Conservation (phyloP, 2,113 vertebrate genomes). For the Lophura nycthemera region DNA sequence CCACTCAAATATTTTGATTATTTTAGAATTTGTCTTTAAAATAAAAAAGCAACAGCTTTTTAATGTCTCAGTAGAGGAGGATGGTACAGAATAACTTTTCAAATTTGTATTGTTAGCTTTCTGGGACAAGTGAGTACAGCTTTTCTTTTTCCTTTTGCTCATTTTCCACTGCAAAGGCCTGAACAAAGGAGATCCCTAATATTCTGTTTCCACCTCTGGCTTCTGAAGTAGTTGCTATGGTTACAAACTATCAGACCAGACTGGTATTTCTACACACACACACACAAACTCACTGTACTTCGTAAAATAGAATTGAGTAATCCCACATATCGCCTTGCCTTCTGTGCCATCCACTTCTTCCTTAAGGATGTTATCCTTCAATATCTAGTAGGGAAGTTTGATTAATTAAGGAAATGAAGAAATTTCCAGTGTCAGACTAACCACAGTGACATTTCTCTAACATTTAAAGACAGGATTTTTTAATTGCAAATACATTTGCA, state of each 20-base stretch:
- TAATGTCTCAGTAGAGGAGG: background rate
- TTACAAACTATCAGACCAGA: background rate
- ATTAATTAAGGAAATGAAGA: background rate
- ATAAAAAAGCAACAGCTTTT: background rate
- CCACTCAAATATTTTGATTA: background rate
- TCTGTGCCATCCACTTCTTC: background rate
- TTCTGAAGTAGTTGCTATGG: constrained; percentile 29
- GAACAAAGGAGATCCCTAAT: background rate
- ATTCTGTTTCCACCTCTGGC: background rate
- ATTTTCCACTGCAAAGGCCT: constrained; percentile 1
- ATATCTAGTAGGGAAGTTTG: background rate
- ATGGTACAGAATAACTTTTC: background rate
- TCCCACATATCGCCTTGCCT: background rate
- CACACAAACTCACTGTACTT: background rate
- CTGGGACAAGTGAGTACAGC: background rate
- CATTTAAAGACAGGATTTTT: background rate
- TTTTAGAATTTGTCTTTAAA: background rate
- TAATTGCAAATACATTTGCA: background rate
- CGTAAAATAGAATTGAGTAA: background rate
- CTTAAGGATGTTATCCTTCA: background rate
- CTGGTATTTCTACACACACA: background rate
- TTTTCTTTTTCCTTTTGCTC: background rate
- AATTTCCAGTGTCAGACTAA: background rate
- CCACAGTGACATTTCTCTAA: background rate
- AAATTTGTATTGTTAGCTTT: background rate